These are phyloP conservation scores for Tamandua tetradactyla DNA, from an alignment of 2,797 vertebrate genomes.

Conservation along the genomic window DNA sequence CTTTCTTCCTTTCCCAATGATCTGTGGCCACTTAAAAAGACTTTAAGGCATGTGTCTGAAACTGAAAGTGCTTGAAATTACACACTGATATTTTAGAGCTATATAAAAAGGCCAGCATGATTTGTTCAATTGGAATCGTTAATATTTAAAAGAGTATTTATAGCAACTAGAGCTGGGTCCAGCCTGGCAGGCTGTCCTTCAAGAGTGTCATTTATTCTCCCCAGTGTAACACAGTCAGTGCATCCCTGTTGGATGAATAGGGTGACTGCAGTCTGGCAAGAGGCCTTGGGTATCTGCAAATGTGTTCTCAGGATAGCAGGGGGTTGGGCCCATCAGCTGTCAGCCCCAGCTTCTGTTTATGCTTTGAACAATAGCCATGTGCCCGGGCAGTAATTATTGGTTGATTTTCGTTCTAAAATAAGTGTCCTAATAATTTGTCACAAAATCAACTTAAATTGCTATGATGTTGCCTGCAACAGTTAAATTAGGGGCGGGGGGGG, in stretches of 20 bases:
- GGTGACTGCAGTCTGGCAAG: conserved; percentile 30
- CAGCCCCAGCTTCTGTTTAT: conserved; percentile 60
- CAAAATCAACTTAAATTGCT: conserved; percentile 70
- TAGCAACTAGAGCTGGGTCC: background rate
- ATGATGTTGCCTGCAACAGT: conserved; percentile 61
- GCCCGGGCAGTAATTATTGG: conserved; percentile 56
- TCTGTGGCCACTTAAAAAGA: background rate
- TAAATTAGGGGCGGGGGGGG: background rate
- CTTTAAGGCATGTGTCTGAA: background rate
- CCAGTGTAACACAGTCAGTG: background rate
- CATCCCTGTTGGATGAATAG: background rate
- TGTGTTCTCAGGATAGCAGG: conserved; percentile 69
- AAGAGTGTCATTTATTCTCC: background rate
- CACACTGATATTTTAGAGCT: background rate
- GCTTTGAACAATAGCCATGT: background rate
- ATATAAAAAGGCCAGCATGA: background rate
- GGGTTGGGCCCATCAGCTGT: conserved; percentile 6
- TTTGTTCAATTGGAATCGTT: background rate
- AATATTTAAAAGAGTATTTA: conserved; percentile 58
- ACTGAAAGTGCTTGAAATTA: background rate
- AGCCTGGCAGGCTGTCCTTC: background rate
- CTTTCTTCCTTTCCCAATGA: background rate
- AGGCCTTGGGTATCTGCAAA: conserved; percentile 52
- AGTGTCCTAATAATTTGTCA: conserved; percentile 75
- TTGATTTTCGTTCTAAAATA: conserved; percentile 70